Conservation (phyloP, 2,113 vertebrate species). For the Anguilla rostrata region DNA sequence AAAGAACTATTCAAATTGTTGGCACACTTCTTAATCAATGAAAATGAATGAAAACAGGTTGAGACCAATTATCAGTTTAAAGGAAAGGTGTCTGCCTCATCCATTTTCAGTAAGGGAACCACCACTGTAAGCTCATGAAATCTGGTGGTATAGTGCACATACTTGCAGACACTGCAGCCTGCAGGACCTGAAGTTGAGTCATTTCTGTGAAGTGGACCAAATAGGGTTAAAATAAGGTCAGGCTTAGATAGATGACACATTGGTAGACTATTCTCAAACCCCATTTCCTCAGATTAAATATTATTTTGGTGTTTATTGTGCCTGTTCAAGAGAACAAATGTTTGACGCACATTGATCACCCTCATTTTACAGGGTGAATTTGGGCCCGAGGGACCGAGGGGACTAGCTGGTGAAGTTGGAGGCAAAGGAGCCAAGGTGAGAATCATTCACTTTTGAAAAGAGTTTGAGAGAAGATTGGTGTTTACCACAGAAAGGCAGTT, state of each 20-base stretch:
- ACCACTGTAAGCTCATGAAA: no score
- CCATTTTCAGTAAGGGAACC: no score
- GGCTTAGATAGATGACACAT: not conserved
- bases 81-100: no score
- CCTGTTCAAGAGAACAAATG: not conserved
- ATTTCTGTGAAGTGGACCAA: no score
- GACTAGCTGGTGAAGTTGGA: conserved; percentile 84
- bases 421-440: conserved; percentile 84
- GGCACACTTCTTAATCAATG: no score
- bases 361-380: conserved; percentile 79
- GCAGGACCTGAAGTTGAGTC: no score
- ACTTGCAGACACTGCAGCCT: no score
- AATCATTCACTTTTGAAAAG: not conserved
- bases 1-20: no score
- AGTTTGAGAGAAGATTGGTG: not conserved
- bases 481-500: not conserved
- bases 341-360: not conserved
- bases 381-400: conserved; percentile 84
- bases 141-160: no score
- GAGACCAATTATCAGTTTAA: no score
- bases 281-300: not conserved
- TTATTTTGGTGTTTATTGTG: not conserved
- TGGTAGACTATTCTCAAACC: not conserved
- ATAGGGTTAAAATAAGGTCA: no score
- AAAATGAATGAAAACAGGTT: no score